Base-by-base conservation (phyloP, 2,113 vertebrate species). In the Arizona elegans region DNA sequence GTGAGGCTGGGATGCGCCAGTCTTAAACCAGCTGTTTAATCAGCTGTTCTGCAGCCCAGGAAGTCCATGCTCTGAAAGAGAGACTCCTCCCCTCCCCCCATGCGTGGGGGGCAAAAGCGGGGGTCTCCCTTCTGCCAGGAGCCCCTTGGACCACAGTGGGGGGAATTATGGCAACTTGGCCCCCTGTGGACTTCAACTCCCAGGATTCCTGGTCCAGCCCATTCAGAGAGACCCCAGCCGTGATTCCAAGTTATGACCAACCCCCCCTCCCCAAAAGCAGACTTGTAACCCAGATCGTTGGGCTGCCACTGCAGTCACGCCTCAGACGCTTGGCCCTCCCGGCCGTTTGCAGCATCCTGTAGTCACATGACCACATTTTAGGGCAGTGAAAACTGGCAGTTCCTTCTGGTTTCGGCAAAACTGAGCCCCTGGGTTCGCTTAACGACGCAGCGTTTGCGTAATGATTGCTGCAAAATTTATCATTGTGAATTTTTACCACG, bases 221-320 rank as follows among this genome's bases (percentile, higher is more conserved):
- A 15, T 70, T 70, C 29, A n/a, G 62, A 70, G 12, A 6, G 62
- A 70, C 29, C 5, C 62, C 11, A n/a, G 62, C 62, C 0, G 15
- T 13, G 26, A 13, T n/a, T n/a, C 29, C 0, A 65, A 29, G 62
- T 65, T 65, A 12, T 4, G 1, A 65, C 62, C 26, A 12, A 5
- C 29, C 29, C 29, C 24, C 24, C 24, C 59, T 3, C 8, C 19
- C 23, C 58, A 8, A 59, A 59, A 59, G 8, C 4, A 29, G 62
- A 6, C 11, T n/a, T 13, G 5, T n/a, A 26, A n/a, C 62, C 26
- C 11, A 0, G 62, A n/a, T 6, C 1, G 10, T 13, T 0, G 11
- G 29, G 5, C 62, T 70, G 3, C 12, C 62, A 13, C 62, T 70
- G 12, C 11, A 29, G 4, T 15, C 62, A 13, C 3, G 0, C 4